Base-by-base conservation (phyloP, 2,888 invertebrate genomes). In the Sisyra nigra region DNA sequence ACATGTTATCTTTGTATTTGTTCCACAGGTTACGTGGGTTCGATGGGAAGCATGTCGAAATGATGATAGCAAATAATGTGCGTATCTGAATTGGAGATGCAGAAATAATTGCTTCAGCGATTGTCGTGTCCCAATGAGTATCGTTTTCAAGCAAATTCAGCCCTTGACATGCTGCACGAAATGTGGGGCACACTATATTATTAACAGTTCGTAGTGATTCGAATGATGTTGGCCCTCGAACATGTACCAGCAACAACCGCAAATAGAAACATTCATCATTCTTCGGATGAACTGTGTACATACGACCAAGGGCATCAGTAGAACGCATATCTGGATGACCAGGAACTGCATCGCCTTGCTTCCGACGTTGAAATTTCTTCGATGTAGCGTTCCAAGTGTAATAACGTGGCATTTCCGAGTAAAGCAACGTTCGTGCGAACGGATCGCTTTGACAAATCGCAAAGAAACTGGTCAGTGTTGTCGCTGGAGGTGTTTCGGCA, bases 191-290 rank as follows among this genome's bases (percentile, higher is more conserved):
- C 38, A 55, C n/a, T 48, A 37, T 29, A 48, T 55, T 58, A 54
- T 61, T 49, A 36, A 63, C 55, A 45, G 57, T 61, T 54, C 57
- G 46, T 37, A 61, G 45, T 34, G 47, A 11, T 48, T 50, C 9
- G 42, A 56, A 56, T 45, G 56, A 58, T 36, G 54, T 56, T 46
- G 58, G 58, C 3, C 57, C 55, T 40, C 51, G 53, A 9, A 59
- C 53, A 45, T 53, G 49, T 6, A 51, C 45, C 41, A 58, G 45
- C 40, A 58, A 40, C 46, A 58, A 46, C 7, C 55, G 50, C 44
- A 58, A 49, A 50, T 52, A 55, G 46, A 50, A 57, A 41, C 55
- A 55, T 48, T 56, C 54, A 32, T 34, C 30, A 24, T 57, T 47
- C 11, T 44, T 55, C 31, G 54, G 54, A 52, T 54, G 50, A 18